A percentile compares a stretch with the other conserved stretches of the same genome.
Evolutionary conservation across 2,888 invertebrate species (phyloP).

Genomic region (Frankliniella fusca): DNA sequence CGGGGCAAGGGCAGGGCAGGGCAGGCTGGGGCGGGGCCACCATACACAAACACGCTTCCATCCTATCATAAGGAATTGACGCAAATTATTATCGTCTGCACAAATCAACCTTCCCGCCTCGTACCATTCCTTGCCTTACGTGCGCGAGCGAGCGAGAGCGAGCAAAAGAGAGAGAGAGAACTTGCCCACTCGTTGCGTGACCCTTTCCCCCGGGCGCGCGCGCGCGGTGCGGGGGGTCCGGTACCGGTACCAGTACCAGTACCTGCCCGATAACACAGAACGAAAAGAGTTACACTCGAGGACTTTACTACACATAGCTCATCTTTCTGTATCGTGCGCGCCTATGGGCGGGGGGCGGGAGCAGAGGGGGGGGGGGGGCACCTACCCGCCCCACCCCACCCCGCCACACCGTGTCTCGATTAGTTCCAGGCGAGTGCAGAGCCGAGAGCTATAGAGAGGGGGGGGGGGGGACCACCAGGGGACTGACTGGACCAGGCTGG

Average conservation of each 20-base stretch:
- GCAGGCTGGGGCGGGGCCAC: no score
- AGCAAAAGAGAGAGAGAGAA: no score
- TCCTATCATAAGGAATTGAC: no score
- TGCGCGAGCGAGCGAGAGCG: no score
- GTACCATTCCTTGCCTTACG: no score
- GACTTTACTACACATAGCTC: not conserved
- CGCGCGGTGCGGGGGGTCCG: not conserved
- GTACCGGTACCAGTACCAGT: not conserved
- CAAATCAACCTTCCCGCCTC: no score
- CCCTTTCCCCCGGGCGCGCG: no score
- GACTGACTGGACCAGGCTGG: not conserved
- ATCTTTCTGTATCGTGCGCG: not conserved
- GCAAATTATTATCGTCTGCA: no score
- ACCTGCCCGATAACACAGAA: not conserved
- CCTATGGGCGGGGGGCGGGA: not conserved
- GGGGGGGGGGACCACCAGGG: constrained; percentile 12
- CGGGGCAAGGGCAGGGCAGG: no score
- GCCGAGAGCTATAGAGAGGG: not conserved
- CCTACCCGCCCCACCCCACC: not conserved
- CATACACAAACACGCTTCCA: no score
- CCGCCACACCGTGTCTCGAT: not conserved
- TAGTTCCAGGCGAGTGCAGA: constrained; percentile 19
- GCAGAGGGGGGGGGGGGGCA: not conserved
- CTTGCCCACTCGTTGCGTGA: no score
- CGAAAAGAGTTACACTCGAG: not conserved